Evolutionary conservation across 2,113 vertebrate genomes (phyloP), one percentile per base, ranked within the genome.

Genomic region (Trogon melanurus): DNA sequence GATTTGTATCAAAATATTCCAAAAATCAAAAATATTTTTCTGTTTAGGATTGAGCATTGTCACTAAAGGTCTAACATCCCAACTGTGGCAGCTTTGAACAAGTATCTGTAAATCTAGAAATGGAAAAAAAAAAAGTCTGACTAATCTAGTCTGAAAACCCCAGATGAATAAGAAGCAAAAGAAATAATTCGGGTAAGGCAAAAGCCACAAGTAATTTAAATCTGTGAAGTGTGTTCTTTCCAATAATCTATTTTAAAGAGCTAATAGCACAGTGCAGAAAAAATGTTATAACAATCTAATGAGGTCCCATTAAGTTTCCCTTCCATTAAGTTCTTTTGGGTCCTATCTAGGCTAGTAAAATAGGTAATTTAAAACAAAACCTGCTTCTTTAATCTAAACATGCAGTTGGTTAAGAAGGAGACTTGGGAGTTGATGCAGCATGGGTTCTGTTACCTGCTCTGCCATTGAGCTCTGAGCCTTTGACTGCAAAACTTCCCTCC

Each of bases 221-320:
- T 89, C 92, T 70, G 79, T 82, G 85, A 94, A 92, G 69, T 84
- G 88, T 93, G 75, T 92, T 96, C 83, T 89, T 88, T 74, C 88
- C 18, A 2, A 96, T 96, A 95, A 96, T 97, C 91, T 92, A 85
- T 96, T 97, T 95, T 89, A 93, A 92, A 96, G 91, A 93, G 90
- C 86, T 95, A 94, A 93, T 94, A 94, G 94, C 88, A 88, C 54
- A 50, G 88, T 69, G 80, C 74, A 95, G 91, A 75, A 96, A 94
- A 97, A 96, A 96, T 93, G 91, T 95, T 97, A 87, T 95, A 96
- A 94, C 73, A 93, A 57, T 87, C 92, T 96, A 96, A 96, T 95
- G 95, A 97, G 94, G 73, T 96, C 78, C 91, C 92, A 96, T 97
- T 96, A 96, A 96, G 92, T 80, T 96, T 96, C 80, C 36, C 50